Conservation (phyloP, 2,797 vertebrate genomes). For the Ceryle rudis region DNA sequence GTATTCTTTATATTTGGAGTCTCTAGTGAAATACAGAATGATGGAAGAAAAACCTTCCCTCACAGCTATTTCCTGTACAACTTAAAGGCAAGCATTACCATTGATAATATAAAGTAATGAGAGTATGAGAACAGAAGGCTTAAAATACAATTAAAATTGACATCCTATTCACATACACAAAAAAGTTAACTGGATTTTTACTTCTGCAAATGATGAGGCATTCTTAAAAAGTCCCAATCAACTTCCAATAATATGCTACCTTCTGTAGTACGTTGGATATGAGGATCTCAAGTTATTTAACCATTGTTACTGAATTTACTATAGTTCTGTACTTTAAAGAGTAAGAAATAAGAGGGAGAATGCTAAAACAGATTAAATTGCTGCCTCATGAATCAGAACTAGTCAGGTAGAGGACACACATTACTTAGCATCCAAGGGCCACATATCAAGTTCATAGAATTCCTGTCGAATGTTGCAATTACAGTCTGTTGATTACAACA, state of each 20-base stretch:
- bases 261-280: neutral
- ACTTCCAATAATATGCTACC: neutral
- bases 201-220: neutral
- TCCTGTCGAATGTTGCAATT: neutral
- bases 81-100: neutral
- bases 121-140: neutral
- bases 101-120: neutral
- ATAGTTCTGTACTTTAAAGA: neutral
- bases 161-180: neutral
- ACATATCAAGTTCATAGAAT: neutral
- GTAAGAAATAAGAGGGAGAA: neutral
- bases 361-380: neutral
- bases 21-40: conserved; percentile 26
- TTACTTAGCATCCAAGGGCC: neutral
- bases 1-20: conserved; percentile 24
- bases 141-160: neutral
- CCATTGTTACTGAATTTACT: neutral
- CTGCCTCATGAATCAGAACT: neutral
- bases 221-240: neutral
- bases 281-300: neutral
- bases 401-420: neutral
- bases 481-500: neutral
- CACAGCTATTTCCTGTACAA: conserved; percentile 34
- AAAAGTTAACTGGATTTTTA: neutral
- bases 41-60: conserved; percentile 10